Evolutionary conservation across 2,888 invertebrate genomes (phyloP).

Genomic region (Tromatobia lineatoria): DNA sequence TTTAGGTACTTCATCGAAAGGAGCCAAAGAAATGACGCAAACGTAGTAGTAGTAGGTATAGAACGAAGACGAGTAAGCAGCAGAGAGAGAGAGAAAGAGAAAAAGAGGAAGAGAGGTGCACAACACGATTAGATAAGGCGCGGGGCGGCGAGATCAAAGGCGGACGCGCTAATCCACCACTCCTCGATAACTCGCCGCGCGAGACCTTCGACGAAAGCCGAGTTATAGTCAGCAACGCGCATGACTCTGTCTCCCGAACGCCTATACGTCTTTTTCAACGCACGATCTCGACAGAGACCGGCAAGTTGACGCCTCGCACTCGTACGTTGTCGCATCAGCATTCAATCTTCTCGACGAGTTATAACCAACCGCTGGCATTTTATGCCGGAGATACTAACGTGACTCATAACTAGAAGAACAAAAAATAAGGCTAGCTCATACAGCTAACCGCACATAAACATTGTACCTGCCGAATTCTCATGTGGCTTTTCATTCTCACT

Average conservation of each 20-base stretch:
- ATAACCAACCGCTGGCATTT: slow-evolving; percentile 42
- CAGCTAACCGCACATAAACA: slow-evolving; percentile 21
- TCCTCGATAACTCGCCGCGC: slow-evolving; percentile 83
- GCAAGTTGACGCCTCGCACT: slow-evolving; percentile 43
- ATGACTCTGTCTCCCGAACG: slow-evolving; percentile 33
- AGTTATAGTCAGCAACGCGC: slow-evolving; percentile 40
- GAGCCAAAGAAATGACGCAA: slow-evolving; percentile 19
- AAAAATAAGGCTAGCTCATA: slow-evolving; percentile 10
- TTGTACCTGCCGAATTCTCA: slow-evolving; percentile 37
- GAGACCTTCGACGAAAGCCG: slow-evolving; percentile 66
- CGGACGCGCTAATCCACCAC: slow-evolving; percentile 84
- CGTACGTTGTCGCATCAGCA: slow-evolving; percentile 34
- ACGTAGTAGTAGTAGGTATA: slow-evolving; percentile 10
- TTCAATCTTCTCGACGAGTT: slow-evolving; percentile 50
- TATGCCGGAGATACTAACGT: slow-evolving; percentile 26
- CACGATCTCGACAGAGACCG: slow-evolving; percentile 47
- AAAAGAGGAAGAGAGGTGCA: slow-evolving; percentile 57
- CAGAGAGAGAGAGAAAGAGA: slow-evolving; percentile 61
- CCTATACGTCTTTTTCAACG: slow-evolving; percentile 46
- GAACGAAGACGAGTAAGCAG: slow-evolving; percentile 55
- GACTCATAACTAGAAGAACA: slow-evolving; percentile 32
- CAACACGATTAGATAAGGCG: slow-evolving; percentile 84
- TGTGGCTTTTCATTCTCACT: slow-evolving; percentile 4
- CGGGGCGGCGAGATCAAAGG: slow-evolving; percentile 84
- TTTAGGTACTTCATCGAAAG: slow-evolving; percentile 30